phyloP scores from a whole-genome alignment of 2,113 vertebrate species.

The Edolisoma coerulescens region DNA sequence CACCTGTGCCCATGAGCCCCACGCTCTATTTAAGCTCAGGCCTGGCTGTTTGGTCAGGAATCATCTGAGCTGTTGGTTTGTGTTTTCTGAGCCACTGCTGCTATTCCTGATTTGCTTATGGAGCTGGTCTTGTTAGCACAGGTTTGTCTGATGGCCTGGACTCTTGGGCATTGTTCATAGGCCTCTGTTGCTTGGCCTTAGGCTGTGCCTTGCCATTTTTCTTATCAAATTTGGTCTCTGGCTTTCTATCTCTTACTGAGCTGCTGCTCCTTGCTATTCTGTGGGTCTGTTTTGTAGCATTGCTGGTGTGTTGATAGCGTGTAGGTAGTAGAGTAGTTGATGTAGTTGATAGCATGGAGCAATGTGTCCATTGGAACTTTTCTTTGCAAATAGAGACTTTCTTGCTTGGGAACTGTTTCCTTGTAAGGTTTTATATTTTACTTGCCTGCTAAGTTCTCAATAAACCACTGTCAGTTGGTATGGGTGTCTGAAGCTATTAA shows the following conservation, averaged over 20 bases:
- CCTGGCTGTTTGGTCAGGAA: accelerated
- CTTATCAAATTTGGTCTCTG: accelerated
- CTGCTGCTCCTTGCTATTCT: not conserved
- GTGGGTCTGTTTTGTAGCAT: not conserved
- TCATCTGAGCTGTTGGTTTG: accelerated
- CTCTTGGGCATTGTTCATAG: accelerated
- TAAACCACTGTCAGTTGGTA: not conserved
- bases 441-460: not conserved
- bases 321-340: not conserved
- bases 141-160: not conserved
- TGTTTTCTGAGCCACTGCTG: accelerated
- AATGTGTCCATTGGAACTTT: not conserved
- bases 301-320: not conserved
- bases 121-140: accelerated
- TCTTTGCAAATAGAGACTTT: not conserved
- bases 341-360: not conserved
- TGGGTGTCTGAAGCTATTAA: not conserved
- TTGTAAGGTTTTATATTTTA: not conserved
- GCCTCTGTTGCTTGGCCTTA: accelerated
- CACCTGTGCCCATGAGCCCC: not conserved
- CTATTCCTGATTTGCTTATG: accelerated
- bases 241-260: accelerated
- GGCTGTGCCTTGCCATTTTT: not conserved
- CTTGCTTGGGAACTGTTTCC: not conserved
- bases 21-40: not conserved